phyloP scores from a whole-genome alignment of 2,888 invertebrate species.

The Coremacera marginata region DNA sequence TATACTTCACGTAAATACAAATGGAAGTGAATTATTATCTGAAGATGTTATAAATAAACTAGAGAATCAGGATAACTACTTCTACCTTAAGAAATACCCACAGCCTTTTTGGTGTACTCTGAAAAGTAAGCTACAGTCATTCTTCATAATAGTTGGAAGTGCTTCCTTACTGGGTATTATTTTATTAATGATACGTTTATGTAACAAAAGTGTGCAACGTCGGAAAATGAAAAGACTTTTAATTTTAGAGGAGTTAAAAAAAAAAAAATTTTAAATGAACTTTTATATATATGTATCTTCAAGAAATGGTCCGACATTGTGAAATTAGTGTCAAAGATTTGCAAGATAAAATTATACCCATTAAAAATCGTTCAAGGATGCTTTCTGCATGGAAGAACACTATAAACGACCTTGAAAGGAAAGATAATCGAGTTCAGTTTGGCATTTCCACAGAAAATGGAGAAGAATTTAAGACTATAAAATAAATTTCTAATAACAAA shows the following conservation, averaged over 20 bases:
- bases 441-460: slow-evolving; percentile 90
- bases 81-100: slow-evolving; percentile 62
- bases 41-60: slow-evolving; percentile 69
- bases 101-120: slow-evolving; percentile 64
- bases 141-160: slow-evolving; percentile 67
- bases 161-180: slow-evolving; percentile 67
- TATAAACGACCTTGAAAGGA: slow-evolving; percentile 81
- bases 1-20: slow-evolving; percentile 72
- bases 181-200: slow-evolving; percentile 62
- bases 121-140: slow-evolving; percentile 64
- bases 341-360: slow-evolving; percentile 88
- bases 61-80: slow-evolving; percentile 54
- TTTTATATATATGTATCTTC: slow-evolving; percentile 71
- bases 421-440: slow-evolving; percentile 85
- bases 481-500: slow-evolving; percentile 76
- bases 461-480: slow-evolving; percentile 93
- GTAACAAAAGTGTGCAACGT: slow-evolving; percentile 51
- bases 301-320: slow-evolving; percentile 54
- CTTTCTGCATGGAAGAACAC: slow-evolving; percentile 88
- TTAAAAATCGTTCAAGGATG: slow-evolving; percentile 79
- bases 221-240: slow-evolving; percentile 55
- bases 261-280: slow-evolving; percentile 66
- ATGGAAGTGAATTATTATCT: slow-evolving; percentile 63
- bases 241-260: slow-evolving; percentile 60
- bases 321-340: slow-evolving; percentile 88